A percentile compares a stretch with the other conserved stretches of the same genome.
Conservation (phyloP, 2,113 vertebrate species). For the human (Homo sapiens) region GRCh38 chr19:53416501-53417000, state of each 20-base stretch:
- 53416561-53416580: neutral
- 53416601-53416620: neutral
- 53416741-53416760: neutral
- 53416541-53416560: neutral
- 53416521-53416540: neutral
- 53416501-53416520: neutral
- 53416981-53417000: no score
- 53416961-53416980: fast-evolving
- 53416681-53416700: neutral
- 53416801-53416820: neutral
- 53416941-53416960: no score
- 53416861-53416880: no score
- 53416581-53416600: neutral
- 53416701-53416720: no score
- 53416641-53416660: neutral
- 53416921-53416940: no score
- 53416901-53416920: no score
- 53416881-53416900: no score
- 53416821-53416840: no score
- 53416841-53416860: no score
- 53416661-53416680: neutral
- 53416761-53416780: neutral
- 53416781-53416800: neutral
- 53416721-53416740: neutral
- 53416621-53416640: neutral